Conservation (phyloP, 1,140 invertebrate species). For the Monomorium pharaonis region DNA sequence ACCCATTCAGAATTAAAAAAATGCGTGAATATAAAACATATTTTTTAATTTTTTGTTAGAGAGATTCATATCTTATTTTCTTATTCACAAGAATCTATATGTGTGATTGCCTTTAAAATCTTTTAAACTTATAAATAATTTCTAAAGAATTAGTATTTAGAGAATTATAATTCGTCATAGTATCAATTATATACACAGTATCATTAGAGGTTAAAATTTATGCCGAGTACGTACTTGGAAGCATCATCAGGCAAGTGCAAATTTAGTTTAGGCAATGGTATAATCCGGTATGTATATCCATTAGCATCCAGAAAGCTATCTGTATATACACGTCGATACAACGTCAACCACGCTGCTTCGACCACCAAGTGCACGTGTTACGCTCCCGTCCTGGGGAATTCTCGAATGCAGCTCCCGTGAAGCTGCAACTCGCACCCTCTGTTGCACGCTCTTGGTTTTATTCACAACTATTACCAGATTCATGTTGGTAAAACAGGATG, state of each 20-base stretch:
- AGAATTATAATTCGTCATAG: neutral
- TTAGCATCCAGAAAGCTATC: slow-evolving; percentile 20
- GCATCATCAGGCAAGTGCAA: slow-evolving; percentile 42
- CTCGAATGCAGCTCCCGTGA: neutral
- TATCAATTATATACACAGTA: too few species aligned
- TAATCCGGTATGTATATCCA: slow-evolving; percentile 34
- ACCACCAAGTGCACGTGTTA: slow-evolving; percentile 55
- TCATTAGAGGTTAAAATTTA: slow-evolving; percentile 27
- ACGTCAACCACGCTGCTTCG: slow-evolving; percentile 14
- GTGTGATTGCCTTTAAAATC: neutral
- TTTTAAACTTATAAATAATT: neutral
- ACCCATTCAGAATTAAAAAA: neutral
- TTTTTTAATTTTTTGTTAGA: too few species aligned
- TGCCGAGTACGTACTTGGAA: neutral
- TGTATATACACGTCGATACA: slow-evolving; percentile 5
- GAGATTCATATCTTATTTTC: neutral
- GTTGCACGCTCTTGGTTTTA: neutral
- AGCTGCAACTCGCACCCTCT: slow-evolving; percentile 42
- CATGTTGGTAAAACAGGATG: slow-evolving; percentile 55
- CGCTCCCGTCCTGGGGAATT: slow-evolving; percentile 41
- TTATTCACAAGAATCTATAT: neutral
- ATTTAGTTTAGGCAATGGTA: slow-evolving; percentile 30
- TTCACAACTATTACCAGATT: neutral
- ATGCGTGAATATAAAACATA: neutral
- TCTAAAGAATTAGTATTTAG: neutral